Evolutionary conservation across 2,888 invertebrate species (phyloP), one percentile per base, ranked within the genome.

Genomic region (Phania funesta): DNA sequence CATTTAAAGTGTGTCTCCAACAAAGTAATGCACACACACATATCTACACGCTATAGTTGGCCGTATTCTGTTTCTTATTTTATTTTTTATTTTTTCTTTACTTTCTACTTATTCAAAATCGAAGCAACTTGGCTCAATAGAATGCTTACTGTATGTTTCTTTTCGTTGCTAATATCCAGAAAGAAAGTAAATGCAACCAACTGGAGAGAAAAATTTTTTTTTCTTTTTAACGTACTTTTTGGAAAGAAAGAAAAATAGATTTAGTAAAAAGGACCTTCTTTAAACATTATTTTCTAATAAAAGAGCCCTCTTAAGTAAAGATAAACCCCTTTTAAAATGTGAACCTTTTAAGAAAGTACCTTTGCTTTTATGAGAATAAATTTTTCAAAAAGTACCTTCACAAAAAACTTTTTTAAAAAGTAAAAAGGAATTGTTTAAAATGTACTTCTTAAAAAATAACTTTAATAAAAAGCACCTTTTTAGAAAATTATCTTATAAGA

Each of bases 61-160:
- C 54, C n/a, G n/a, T n/a, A n/a, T n/a, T n/a, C n/a, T n/a, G 29
- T 65, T 16, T 65, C 13, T 65, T 65, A 56, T 41, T 22, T 62
- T 11, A 9, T 46, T 54, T 46, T 46, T n/a, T 24, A 11, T 9
- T 65, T 50, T 29, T 18, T 58, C n/a, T 46, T 38, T 48, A 16
- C 9, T 35, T 24, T 52, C 44, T 11, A 16, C 7, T 64, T 41
- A 7, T 35, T 13, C 13, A 20, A 52, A 35, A 46, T 60, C 32
- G 26, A 13, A 48, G 48, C 20, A 58, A 62, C 29, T 50, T 41
- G 44, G 67, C 35, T 80, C 73, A 67, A 80, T 68, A 56, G 50
- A 41, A 32, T 75, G 54, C 56, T 74, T 80, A 68, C 74, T 50
- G 35, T 54, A 60, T 41, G 41, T n/a, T 71, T 29, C 20, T 24